These are phyloP conservation scores for Falco rusticolus DNA, from an alignment of 2,797 vertebrate genomes.

Conservation along the genomic window DNA sequence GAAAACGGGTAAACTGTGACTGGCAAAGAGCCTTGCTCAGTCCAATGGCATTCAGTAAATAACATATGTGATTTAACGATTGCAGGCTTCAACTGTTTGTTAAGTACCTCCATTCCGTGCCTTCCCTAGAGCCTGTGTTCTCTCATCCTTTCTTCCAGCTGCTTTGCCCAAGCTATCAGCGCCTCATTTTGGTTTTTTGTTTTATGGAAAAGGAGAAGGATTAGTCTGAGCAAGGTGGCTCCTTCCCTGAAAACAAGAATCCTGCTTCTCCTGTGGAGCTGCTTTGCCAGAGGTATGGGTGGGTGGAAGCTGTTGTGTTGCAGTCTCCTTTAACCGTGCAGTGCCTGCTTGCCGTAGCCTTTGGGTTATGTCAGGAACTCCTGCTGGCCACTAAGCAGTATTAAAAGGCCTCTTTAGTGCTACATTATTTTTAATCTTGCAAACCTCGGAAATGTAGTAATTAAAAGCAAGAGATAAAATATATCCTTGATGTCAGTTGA, in stretches of 20 bases:
- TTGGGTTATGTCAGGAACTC: neutral
- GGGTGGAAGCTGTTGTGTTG: neutral
- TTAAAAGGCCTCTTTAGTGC: neutral
- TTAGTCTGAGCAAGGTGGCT: neutral
- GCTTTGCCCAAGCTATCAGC: neutral
- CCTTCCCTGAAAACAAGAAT: neutral
- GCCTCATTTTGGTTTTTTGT: neutral
- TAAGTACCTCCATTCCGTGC: neutral
- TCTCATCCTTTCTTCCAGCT: neutral
- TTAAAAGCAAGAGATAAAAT: slow-evolving; percentile 7
- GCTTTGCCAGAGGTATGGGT: neutral
- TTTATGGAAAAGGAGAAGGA: neutral
- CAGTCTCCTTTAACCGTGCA: neutral
- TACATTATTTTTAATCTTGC: neutral
- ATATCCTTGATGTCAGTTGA: neutral
- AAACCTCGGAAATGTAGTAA: neutral
- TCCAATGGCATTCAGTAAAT: neutral
- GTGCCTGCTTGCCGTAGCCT: neutral
- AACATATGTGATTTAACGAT: neutral
- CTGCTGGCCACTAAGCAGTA: neutral
- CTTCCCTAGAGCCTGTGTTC: neutral
- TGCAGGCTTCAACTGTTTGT: neutral
- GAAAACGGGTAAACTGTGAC: neutral
- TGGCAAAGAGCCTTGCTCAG: neutral
- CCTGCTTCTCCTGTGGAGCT: neutral